phyloP scores from a whole-genome alignment of 1,140 invertebrate genomes.

The Rhizoglyphus robini region DNA sequence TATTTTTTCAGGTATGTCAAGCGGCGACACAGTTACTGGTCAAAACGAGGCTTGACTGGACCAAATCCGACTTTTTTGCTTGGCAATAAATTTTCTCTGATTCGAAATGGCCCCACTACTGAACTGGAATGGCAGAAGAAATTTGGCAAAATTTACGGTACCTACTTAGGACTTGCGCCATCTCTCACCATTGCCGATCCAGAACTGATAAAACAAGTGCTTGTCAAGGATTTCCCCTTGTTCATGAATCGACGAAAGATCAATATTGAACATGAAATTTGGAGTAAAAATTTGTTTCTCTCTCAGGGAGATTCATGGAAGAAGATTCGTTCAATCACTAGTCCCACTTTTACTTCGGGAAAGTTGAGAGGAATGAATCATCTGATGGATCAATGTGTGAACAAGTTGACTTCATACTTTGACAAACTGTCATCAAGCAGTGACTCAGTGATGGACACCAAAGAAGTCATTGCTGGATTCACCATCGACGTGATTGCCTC shows the following conservation, averaged over 20 bases:
- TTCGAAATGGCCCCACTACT: slow-evolving; percentile 21
- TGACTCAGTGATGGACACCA: too few species aligned
- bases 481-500: too few species aligned
- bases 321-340: background rate
- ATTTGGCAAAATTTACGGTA: slow-evolving; percentile 33
- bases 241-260: slow-evolving; percentile 29
- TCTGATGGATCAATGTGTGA: background rate
- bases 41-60: background rate
- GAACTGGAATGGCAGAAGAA: slow-evolving; percentile 30
- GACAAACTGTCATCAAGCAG: background rate
- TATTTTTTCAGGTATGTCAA: background rate
- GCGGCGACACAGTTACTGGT: background rate
- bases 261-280: background rate
- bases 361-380: background rate
- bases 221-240: slow-evolving; percentile 32
- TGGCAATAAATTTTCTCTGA: background rate
- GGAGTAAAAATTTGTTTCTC: slow-evolving; percentile 7
- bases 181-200: slow-evolving; percentile 31
- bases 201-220: slow-evolving; percentile 32
- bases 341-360: too few species aligned
- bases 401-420: background rate
- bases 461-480: too few species aligned
- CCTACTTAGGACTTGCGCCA: slow-evolving; percentile 30
- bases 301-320: background rate
- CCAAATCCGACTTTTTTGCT: background rate